These are phyloP conservation scores for Aphaenogaster floridana DNA, from an alignment of 1,140 invertebrate genomes.

Conservation along the genomic window DNA sequence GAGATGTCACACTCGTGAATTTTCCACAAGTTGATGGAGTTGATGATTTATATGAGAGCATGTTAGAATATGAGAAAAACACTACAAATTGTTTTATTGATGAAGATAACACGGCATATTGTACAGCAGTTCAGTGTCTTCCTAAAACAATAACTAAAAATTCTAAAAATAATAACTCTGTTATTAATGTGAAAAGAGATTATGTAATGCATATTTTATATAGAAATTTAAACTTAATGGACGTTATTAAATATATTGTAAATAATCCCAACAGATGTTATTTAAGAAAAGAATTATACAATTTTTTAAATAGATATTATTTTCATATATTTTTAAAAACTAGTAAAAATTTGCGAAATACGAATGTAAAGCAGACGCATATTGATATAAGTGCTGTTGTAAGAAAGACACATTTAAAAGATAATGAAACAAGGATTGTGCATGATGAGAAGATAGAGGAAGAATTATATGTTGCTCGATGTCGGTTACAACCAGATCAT, in stretches of 20 bases:
- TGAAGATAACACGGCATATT: not conserved
- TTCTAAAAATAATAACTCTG: not conserved
- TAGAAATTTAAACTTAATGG: conserved; percentile 8
- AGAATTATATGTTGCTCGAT: not conserved
- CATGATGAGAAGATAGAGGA: not conserved
- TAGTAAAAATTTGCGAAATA: conserved; percentile 22
- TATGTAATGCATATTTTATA: not conserved
- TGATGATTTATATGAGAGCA: conserved; percentile 60
- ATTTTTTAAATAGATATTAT: conserved; percentile 14
- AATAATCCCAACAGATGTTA: not conserved
- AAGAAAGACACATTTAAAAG: not conserved
- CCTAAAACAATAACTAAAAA: not conserved
- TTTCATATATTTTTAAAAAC: conserved; percentile 21
- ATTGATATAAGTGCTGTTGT: not conserved
- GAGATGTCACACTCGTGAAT: conserved; percentile 50
- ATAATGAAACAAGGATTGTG: not conserved
- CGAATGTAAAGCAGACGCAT: not conserved
- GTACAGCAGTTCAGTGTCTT: not conserved
- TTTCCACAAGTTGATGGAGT: conserved; percentile 81
- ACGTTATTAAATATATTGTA: not conserved
- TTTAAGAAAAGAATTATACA: conserved; percentile 7
- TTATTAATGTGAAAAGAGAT: not conserved
- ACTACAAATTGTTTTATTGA: not conserved
- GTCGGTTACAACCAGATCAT: conserved; percentile 46
- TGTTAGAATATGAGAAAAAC: conserved; percentile 68